phyloP scores from a whole-genome alignment of 2,888 invertebrate genomes.

The Lithophane ornitopus region DNA sequence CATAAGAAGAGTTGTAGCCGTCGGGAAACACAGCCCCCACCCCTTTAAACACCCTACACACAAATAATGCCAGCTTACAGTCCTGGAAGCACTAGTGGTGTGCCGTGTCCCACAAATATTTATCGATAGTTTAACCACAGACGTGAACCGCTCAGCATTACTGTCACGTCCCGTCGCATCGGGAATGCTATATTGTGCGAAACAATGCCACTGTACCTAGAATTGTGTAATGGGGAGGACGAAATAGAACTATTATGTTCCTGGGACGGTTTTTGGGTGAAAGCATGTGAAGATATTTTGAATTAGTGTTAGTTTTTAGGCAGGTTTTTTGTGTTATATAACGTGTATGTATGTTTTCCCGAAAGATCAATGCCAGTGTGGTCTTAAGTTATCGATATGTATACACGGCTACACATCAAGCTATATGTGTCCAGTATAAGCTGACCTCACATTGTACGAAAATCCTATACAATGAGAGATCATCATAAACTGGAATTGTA shows the following conservation, averaged over 20 bases:
- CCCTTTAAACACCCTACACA: neutral
- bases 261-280: constrained; percentile 5
- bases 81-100: constrained; percentile 41
- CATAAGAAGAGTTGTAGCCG: neutral
- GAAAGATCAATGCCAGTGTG: neutral
- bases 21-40: neutral
- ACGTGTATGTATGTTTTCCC: neutral
- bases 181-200: constrained; percentile 56
- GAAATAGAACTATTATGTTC: constrained; percentile 28
- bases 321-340: neutral
- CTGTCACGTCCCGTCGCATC: constrained; percentile 59
- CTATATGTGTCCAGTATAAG: no score
- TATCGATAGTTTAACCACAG: constrained; percentile 60
- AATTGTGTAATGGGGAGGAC: constrained; percentile 32
- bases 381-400: neutral
- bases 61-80: constrained; percentile 34
- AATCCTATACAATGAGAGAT: no score
- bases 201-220: constrained; percentile 43
- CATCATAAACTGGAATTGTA: no score
- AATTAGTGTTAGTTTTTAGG: neutral
- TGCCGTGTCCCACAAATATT: constrained; percentile 57
- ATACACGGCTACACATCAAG: neutral
- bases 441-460: no score
- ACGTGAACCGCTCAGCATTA: constrained; percentile 46
- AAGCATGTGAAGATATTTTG: neutral